Percentiles rank a stretch among this genome's conserved stretches.
Conservation (phyloP, 2,888 invertebrate species). For the Theodoxus fluviatilis region DNA sequence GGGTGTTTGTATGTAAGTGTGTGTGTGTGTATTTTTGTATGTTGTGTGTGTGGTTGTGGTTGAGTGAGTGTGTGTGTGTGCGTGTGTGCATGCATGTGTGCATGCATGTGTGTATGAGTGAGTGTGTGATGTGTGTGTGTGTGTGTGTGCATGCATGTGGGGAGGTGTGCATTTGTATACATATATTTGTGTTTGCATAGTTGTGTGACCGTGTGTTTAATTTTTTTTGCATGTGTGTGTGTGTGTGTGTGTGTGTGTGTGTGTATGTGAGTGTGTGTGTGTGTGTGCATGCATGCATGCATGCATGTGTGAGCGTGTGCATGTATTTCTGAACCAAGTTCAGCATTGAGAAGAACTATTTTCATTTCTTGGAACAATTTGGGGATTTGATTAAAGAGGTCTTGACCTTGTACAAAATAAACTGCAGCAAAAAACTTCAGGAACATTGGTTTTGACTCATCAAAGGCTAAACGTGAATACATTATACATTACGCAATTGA, state of each 20-base stretch:
- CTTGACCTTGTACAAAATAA: no score
- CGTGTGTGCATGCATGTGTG: background rate
- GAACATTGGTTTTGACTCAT: no score
- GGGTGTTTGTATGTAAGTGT: conserved; percentile 12
- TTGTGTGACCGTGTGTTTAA: background rate
- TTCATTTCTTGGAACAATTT: no score
- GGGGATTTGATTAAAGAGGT: no score
- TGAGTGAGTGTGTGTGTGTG: conserved; percentile 9
- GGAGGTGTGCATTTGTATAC: no score
- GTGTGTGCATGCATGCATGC: conserved; percentile 3
- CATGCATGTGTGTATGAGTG: background rate
- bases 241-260: conserved; percentile 16
- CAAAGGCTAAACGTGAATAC: no score
- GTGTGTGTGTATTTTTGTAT: no score
- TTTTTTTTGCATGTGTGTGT: conserved; percentile 8
- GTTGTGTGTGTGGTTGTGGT: background rate
- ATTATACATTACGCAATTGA: no score
- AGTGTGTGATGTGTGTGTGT: background rate
- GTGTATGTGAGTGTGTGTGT: background rate
- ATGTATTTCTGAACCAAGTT: background rate
- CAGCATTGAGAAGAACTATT: background rate
- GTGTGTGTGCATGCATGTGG: background rate
- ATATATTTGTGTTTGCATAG: background rate
- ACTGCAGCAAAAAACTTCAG: no score
- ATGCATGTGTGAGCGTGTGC: background rate